phyloP scores from a whole-genome alignment of 2,113 vertebrate genomes.

The Emydocephalus ijimae region DNA sequence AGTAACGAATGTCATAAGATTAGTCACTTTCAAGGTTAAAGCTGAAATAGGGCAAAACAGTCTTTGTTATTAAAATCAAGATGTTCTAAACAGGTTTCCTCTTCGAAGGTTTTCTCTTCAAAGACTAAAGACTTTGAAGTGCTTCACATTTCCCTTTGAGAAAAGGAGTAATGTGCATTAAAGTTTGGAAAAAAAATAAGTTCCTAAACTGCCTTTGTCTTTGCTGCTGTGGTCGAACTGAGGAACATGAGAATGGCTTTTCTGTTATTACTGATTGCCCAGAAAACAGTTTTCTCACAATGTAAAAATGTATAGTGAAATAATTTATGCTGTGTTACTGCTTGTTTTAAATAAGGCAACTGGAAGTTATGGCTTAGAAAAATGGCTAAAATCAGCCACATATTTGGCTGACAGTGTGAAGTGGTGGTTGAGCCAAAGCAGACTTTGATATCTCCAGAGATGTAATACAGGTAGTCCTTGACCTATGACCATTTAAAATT shows the following conservation, averaged over 20 bases:
- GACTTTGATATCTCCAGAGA: neutral
- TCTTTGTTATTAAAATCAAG: constrained; percentile 2
- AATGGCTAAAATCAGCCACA: neutral
- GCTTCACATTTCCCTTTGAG: neutral
- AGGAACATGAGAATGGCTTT: neutral
- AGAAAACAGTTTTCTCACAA: neutral
- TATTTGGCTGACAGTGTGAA: neutral
- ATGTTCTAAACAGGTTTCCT: neutral
- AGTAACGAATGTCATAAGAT: neutral
- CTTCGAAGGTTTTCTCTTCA: neutral
- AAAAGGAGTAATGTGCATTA: neutral
- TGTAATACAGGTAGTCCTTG: neutral
- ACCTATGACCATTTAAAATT: neutral
- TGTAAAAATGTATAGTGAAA: neutral
- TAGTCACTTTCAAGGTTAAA: constrained; percentile 3
- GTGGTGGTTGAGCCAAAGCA: neutral
- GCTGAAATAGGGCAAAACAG: neutral
- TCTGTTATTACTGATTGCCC: neutral
- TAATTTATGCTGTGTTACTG: neutral
- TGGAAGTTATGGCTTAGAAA: neutral
- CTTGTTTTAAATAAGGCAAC: neutral
- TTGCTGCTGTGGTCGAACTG: no score
- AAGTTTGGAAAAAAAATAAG: no score
- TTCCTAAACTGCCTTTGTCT: no score
- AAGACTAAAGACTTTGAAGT: neutral